phyloP scores from a whole-genome alignment of 2,113 vertebrate species.

The Pomatorhinus ruficollis region DNA sequence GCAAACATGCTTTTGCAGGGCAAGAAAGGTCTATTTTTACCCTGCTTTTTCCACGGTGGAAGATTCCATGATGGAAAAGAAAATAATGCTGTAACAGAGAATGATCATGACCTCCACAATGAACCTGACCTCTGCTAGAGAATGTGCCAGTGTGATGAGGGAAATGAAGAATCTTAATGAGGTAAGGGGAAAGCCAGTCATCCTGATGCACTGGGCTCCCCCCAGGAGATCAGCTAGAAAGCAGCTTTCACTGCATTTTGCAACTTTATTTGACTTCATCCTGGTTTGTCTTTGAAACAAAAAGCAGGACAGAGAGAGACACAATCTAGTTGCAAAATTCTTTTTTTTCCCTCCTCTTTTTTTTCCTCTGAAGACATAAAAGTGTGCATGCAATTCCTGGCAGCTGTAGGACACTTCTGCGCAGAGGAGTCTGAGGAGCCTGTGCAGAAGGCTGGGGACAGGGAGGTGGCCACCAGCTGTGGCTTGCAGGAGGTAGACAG shows the following conservation, averaged over 20 bases:
- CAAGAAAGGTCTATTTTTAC: conserved; percentile 14
- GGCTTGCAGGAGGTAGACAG: neutral
- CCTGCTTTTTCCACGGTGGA: neutral
- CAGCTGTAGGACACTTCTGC: neutral
- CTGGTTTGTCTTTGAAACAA: neutral
- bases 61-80: conserved; percentile 24
- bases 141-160: conserved; percentile 17
- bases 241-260: neutral
- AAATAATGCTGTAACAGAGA: conserved; percentile 25
- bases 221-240: neutral
- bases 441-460: neutral
- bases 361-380: neutral
- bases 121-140: conserved; percentile 1
- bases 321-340: neutral
- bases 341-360: neutral
- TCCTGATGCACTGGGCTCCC: neutral
- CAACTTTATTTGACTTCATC: neutral
- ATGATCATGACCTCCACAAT: neutral
- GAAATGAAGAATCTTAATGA: conserved; percentile 50
- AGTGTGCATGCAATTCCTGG: neutral
- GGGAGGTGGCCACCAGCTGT: neutral
- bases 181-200: neutral
- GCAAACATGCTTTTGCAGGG: neutral
- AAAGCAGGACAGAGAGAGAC: neutral
- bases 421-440: neutral